Percentiles rank a stretch among this genome's conserved stretches.
Evolutionary conservation across 2,888 invertebrate genomes (phyloP).

Genomic region (Liopterus haemorrhoidalis): DNA sequence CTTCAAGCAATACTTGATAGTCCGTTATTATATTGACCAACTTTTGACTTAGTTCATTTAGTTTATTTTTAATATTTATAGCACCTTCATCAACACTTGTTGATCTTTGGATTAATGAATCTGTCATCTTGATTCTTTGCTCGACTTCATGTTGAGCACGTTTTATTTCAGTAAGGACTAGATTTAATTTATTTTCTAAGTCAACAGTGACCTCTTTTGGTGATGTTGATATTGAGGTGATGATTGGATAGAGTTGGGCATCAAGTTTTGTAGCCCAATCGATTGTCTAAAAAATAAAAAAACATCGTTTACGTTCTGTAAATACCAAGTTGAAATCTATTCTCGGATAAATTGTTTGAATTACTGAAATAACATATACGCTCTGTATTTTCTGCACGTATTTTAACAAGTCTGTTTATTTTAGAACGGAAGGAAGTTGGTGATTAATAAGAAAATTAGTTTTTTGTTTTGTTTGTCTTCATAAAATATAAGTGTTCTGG

Average conservation of each 20-base stretch:
- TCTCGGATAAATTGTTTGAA: no score
- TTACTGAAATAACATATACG: no score
- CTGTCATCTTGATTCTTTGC: slow-evolving; percentile 59
- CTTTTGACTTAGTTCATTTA: slow-evolving; percentile 60
- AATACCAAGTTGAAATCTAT: no score
- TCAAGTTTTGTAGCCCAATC: slow-evolving; percentile 63
- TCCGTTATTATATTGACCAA: slow-evolving; percentile 63
- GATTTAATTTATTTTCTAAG: slow-evolving; percentile 53
- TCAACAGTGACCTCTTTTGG: slow-evolving; percentile 53
- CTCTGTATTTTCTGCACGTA: no score
- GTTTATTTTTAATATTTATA: slow-evolving; percentile 58
- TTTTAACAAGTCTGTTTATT: no score
- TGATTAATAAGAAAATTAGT: no score
- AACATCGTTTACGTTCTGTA: no score
- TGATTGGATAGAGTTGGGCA: slow-evolving; percentile 68
- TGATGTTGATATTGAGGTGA: slow-evolving; percentile 57
- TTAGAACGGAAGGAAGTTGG: no score
- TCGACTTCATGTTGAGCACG: slow-evolving; percentile 63
- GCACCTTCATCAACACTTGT: slow-evolving; percentile 48
- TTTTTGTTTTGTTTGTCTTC: no score
- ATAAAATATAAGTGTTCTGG: no score
- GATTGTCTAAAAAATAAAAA: slow-evolving; percentile 50
- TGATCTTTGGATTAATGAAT: slow-evolving; percentile 58
- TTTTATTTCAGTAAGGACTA: slow-evolving; percentile 56
- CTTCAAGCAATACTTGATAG: slow-evolving; percentile 64